These are phyloP conservation scores for Drosophila kepulauana DNA, from an alignment of 1,140 invertebrate species.

Conservation along the genomic window DNA sequence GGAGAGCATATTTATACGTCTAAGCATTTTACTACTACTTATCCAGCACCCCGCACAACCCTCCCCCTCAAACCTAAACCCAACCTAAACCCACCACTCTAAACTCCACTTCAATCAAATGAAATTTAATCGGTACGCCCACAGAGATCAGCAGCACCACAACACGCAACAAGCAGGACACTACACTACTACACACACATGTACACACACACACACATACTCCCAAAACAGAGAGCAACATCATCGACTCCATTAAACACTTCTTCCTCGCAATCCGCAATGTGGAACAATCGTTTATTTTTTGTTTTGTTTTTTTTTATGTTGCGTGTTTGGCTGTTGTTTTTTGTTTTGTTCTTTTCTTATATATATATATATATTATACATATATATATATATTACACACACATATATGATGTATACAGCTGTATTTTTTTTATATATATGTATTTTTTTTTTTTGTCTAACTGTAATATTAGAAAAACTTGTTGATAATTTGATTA, in stretches of 20 bases:
- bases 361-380: background rate
- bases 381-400: constrained; percentile 1
- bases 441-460: constrained; percentile 47
- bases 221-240: too few relatives aligned
- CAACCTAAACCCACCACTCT: background rate
- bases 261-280: background rate
- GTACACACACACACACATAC: background rate
- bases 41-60: constrained; percentile 29
- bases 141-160: constrained; percentile 6
- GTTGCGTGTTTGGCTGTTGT: constrained; percentile 42
- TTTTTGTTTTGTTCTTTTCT: constrained; percentile 22
- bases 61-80: background rate
- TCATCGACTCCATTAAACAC: background rate
- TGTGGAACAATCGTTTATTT: constrained; percentile 27
- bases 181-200: background rate
- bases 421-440: constrained; percentile 33
- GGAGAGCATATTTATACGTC: constrained; percentile 78
- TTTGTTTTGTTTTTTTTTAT: constrained; percentile 35
- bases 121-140: background rate
- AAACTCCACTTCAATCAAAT: background rate
- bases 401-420: constrained; percentile 5
- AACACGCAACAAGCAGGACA: background rate
- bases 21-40: constrained; percentile 75
- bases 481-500: constrained; percentile 72
- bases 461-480: constrained; percentile 62